Conservation (phyloP, 2,888 invertebrate species). For the Orthosia cruda region DNA sequence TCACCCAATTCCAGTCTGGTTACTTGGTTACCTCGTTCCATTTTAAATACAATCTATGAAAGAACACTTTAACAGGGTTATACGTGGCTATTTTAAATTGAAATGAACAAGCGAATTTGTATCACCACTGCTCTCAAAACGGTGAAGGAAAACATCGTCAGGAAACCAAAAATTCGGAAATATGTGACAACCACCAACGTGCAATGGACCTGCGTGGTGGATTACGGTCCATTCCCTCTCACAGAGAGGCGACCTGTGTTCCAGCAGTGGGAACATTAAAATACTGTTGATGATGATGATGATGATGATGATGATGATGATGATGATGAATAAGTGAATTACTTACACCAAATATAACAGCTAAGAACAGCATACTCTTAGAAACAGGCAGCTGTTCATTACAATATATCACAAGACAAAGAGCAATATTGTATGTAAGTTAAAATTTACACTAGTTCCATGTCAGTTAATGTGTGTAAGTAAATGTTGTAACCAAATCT, state of each 20-base stretch:
- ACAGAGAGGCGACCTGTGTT: too few species aligned
- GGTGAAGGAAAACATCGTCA: too few species aligned
- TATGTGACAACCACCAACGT: too few species aligned
- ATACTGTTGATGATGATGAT: too few species aligned
- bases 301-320: too few species aligned
- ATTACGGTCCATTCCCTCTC: too few species aligned
- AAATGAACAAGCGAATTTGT: not conserved
- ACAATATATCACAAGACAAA: constrained; percentile 36
- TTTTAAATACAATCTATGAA: not conserved
- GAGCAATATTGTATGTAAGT: constrained; percentile 32
- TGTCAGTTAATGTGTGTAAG: constrained; percentile 46
- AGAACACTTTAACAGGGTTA: not conserved
- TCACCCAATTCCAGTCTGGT: too few species aligned
- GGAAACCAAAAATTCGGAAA: too few species aligned
- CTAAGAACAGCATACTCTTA: not conserved
- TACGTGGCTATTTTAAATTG: not conserved
- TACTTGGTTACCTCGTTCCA: too few species aligned
- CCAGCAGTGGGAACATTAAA: too few species aligned
- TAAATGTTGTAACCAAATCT: constrained; percentile 58
- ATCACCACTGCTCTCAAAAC: too few species aligned
- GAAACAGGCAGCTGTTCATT: not conserved
- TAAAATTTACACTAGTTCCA: constrained; percentile 36
- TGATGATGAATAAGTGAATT: not conserved
- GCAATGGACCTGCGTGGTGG: too few species aligned
- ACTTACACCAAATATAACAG: not conserved